A percentile compares a stretch with the other conserved stretches of the same genome.
phyloP scores from a whole-genome alignment of 2,888 invertebrate species.

The Drosophila robusta region DNA sequence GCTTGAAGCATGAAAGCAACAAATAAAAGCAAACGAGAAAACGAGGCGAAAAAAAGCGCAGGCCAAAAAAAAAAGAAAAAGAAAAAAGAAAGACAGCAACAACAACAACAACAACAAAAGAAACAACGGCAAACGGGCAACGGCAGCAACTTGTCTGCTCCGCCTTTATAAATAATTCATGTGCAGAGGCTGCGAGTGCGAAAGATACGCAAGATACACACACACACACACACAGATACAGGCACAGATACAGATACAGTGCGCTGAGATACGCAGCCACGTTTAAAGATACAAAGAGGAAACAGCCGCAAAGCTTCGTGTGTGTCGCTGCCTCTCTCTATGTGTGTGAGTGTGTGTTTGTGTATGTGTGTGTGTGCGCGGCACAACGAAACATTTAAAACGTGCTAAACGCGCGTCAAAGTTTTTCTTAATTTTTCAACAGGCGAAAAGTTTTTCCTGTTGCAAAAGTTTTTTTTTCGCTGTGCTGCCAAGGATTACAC shows the following conservation, averaged over 20 bases:
- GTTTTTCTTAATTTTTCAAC: constrained; percentile 79
- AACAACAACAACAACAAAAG: constrained; percentile 52
- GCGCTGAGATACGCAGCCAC: constrained; percentile 63
- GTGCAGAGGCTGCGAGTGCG: constrained; percentile 74
- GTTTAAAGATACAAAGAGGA: constrained; percentile 72
- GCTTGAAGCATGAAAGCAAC: constrained; percentile 71
- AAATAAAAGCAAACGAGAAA: constrained; percentile 54
- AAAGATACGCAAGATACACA: constrained; percentile 77
- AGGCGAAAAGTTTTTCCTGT: constrained; percentile 59
- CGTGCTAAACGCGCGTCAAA: constrained; percentile 81
- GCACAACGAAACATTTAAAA: constrained; percentile 75
- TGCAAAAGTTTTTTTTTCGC: constrained; percentile 47
- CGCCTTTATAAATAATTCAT: constrained; percentile 86
- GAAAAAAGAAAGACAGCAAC: constrained; percentile 51
- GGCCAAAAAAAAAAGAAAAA: constrained; percentile 36
- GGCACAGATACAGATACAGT: constrained; percentile 40
- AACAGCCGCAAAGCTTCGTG: constrained; percentile 62
- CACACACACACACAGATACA: constrained; percentile 41
- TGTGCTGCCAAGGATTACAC: constrained; percentile 65
- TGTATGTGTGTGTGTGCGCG: constrained; percentile 31
- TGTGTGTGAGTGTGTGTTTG: constrained; percentile 19
- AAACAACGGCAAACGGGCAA: constrained; percentile 59
- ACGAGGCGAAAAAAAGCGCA: constrained; percentile 45
- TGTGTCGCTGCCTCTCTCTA: constrained; percentile 28
- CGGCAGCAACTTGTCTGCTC: constrained; percentile 84